Percentiles rank a stretch among this genome's conserved stretches.
Conservation (phyloP, 2,888 invertebrate species). For the Nomada goodeniana region DNA sequence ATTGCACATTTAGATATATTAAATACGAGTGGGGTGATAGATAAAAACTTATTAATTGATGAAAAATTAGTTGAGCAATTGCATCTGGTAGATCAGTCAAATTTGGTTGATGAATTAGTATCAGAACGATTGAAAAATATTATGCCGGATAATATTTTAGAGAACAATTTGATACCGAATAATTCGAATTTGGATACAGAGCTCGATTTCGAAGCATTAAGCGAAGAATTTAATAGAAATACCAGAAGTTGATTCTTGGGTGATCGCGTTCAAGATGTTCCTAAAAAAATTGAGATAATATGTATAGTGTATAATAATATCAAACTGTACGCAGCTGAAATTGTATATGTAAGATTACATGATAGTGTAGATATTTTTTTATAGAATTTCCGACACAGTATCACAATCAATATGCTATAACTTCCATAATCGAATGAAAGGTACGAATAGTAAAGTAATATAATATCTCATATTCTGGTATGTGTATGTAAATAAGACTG, state of each 20-base stretch:
- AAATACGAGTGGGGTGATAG: conserved; percentile 77
- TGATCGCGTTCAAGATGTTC: conserved; percentile 44
- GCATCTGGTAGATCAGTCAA: conserved; percentile 80
- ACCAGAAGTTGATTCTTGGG: conserved; percentile 80
- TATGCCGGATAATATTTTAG: conserved; percentile 80
- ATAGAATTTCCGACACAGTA: conserved; percentile 56
- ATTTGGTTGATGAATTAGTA: conserved; percentile 80
- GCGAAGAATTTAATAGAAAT: conserved; percentile 81
- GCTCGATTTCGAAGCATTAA: conserved; percentile 81
- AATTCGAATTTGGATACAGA: conserved; percentile 79
- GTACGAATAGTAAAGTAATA: conserved; percentile 45
- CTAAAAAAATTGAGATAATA: conserved; percentile 50
- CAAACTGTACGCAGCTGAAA: conserved; percentile 28
- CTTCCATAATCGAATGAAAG: conserved; percentile 44
- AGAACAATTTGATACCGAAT: conserved; percentile 77
- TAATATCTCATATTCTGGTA: conserved; percentile 51
- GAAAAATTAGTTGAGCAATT: conserved; percentile 81
- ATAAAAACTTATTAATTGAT: conserved; percentile 80
- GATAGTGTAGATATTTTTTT: conserved; percentile 64
- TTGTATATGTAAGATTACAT: conserved; percentile 54
- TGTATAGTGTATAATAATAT: conserved; percentile 65
- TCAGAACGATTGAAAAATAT: conserved; percentile 81
- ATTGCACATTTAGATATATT: conserved; percentile 80
- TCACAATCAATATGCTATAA: conserved; percentile 49
- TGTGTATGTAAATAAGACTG: conserved; percentile 60